phyloP scores from a whole-genome alignment of 2,797 vertebrate genomes.

The Spizella passerina region DNA sequence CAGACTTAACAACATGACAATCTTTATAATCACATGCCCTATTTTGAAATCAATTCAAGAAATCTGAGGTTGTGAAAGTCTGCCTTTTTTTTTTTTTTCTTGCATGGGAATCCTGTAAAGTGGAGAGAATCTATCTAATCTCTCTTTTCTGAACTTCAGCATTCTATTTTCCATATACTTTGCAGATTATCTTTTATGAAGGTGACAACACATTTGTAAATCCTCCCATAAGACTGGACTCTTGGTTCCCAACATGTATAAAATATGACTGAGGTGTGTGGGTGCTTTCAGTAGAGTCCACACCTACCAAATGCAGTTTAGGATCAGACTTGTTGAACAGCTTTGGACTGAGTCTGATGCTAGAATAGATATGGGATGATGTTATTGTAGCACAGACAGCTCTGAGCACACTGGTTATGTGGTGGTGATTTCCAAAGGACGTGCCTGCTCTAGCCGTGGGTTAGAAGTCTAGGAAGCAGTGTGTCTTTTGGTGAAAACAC shows the following conservation, averaged over 20 bases:
- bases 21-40: neutral
- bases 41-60: neutral
- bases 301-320: neutral
- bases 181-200: neutral
- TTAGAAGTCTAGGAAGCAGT: neutral
- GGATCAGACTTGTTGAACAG: neutral
- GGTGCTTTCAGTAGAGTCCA: neutral
- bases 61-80: neutral
- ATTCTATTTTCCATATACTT: neutral
- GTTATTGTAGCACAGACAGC: neutral
- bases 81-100: neutral
- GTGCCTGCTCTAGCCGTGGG: rapidly evolving
- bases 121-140: neutral
- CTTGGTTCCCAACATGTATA: neutral
- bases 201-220: neutral
- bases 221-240: neutral
- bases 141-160: neutral
- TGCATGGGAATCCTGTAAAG: neutral
- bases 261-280: neutral
- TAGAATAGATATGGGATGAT: neutral
- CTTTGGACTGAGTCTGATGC: neutral
- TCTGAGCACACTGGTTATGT: neutral
- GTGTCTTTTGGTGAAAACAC: neutral
- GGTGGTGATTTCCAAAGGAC: neutral
- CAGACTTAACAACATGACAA: neutral